Evolutionary conservation across 2,113 vertebrate species (phyloP).

Genomic region (Ochotona curzoniae): DNA sequence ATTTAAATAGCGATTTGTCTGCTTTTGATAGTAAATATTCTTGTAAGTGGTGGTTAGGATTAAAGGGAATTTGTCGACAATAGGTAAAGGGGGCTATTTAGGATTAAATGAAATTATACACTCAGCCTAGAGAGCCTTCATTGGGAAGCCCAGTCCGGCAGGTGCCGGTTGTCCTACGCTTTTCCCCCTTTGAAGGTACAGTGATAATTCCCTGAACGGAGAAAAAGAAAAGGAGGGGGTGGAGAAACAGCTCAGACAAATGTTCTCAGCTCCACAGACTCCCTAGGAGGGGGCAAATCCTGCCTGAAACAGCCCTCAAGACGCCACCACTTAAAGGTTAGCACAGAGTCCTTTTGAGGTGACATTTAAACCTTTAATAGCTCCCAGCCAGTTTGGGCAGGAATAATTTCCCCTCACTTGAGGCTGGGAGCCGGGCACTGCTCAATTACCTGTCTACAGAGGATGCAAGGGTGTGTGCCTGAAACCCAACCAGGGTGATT

Average conservation of each 20-base stretch:
- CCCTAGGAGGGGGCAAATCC: constrained; percentile 68
- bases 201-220: constrained; percentile 71
- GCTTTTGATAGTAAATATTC: constrained; percentile 74
- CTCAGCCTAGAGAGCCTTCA: constrained; percentile 72
- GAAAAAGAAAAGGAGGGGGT: constrained; percentile 37
- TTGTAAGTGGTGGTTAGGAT: constrained; percentile 73
- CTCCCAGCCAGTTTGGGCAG: constrained; percentile 82
- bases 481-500: constrained; percentile 87
- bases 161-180: constrained; percentile 77
- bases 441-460: constrained; percentile 86
- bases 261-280: constrained; percentile 75
- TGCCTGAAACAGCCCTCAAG: constrained; percentile 77
- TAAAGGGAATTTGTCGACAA: constrained; percentile 81
- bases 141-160: constrained; percentile 82
- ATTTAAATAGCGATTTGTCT: constrained; percentile 75
- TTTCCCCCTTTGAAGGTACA: constrained; percentile 80
- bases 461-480: constrained; percentile 81
- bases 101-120: constrained; percentile 82
- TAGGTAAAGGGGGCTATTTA: constrained; percentile 68
- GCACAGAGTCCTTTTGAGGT: constrained; percentile 85
- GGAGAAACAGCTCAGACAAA: constrained; percentile 70
- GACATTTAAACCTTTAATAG: constrained; percentile 89
- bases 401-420: constrained; percentile 82
- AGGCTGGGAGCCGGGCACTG: constrained; percentile 77
- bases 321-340: constrained; percentile 81